Evolutionary conservation across 2,797 vertebrate genomes (phyloP).

Genomic region (Halcyon smyrnensis): DNA sequence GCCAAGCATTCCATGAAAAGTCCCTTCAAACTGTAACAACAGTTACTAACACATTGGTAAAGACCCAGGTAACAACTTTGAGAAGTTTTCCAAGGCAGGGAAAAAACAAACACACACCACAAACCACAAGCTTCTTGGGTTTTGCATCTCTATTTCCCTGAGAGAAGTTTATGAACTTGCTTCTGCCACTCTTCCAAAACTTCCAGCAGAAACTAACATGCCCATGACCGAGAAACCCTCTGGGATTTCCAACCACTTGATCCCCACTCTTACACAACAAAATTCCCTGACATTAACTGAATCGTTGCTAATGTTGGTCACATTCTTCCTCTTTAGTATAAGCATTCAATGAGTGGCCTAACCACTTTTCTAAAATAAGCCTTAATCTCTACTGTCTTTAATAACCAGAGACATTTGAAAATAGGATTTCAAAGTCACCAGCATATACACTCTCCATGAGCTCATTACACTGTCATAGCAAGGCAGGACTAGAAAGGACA

Average conservation of each 20-base stretch:
- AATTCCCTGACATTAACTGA: background rate
- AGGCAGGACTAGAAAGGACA: background rate
- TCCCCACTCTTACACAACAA: background rate
- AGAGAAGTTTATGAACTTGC: background rate
- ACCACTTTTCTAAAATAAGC: background rate
- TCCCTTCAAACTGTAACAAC: background rate
- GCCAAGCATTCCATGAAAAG: background rate
- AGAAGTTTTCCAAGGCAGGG: background rate
- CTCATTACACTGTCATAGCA: rapidly evolving
- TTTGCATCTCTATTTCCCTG: background rate
- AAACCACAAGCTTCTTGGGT: background rate
- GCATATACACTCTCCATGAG: background rate
- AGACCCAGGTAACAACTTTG: background rate
- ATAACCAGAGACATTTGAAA: background rate
- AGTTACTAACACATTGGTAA: background rate
- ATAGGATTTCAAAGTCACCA: background rate
- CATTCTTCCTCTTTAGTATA: background rate
- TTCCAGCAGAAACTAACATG: background rate
- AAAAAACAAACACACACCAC: background rate
- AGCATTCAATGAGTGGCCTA: background rate
- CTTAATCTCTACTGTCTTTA: background rate
- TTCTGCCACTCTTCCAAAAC: background rate
- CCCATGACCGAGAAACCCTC: background rate
- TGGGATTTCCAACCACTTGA: background rate
- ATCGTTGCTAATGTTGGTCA: background rate